Base-by-base conservation (phyloP, 1,140 invertebrate genomes). In the Drosophila kohkoa region DNA sequence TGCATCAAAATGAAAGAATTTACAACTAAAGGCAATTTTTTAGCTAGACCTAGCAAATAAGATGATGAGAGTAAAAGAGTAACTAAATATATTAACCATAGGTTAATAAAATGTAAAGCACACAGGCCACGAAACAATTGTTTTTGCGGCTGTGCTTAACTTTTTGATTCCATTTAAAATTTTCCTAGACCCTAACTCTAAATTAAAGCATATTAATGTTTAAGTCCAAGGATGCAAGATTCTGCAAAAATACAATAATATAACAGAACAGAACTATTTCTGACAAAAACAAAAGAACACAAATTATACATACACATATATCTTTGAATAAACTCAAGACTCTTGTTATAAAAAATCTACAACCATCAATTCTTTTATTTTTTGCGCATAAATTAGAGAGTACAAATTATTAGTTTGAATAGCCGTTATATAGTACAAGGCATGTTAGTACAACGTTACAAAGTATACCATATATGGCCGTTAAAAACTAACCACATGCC, bases 251-350 rank as follows among this genome's bases (percentile, higher is more conserved):
- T 76, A 85, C 86, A 89, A 89, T 89, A 89, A 89, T 85, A 80
- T 57, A 75, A 74, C 58, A 71, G 75, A 83, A 81, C 77, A 89
- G 81, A 82, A 79, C 77, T 88, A 88, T 87, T 87, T 87, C 83
- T 87, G 83, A 49, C 78, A 79, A 54, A 75, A 76, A 2, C 32
- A 57, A 32, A 54, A 83, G 73, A 60, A 74, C 75, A 69, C 67
- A 89, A 85, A 89, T 85, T 83, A 81, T 85, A 88, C 75, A 80
- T 72, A 75, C 65, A 75, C 35, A 45, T 59, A 82, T 88, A 89
- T 85, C 85, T 89, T 89, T 89, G 82, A 89, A 89, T 89, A 89
- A 89, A 89, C 81, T 85, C 85, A 76, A 89, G 78, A 89, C 85
- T 89, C 85, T 89, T 89, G 85, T 89, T 89, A 77, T 75, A 89